These are phyloP conservation scores for Haplochromis burtoni DNA, from an alignment of 2,113 vertebrate genomes.

Conservation along the genomic window DNA sequence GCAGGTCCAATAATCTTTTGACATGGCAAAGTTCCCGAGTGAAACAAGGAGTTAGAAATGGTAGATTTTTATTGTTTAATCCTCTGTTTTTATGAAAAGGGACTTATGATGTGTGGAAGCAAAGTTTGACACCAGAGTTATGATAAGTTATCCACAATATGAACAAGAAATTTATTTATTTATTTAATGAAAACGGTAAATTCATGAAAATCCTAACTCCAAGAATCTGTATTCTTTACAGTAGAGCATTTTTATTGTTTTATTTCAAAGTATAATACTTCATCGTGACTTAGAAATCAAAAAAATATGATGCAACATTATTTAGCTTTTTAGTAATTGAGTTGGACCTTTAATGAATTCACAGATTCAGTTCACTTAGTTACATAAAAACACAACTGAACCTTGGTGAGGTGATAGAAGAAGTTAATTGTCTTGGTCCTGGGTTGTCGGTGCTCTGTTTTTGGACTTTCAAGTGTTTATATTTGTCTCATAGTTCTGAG, in stretches of 20 bases:
- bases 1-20: not conserved
- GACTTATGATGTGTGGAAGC: not conserved
- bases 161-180: not conserved
- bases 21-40: not conserved
- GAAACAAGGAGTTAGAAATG: not conserved
- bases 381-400: not conserved
- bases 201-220: not conserved
- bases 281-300: not conserved
- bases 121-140: not conserved
- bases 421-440: not conserved
- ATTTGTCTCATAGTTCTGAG: not conserved
- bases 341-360: not conserved
- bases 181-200: not conserved
- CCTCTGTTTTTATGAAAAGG: not conserved
- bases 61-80: not conserved
- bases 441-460: not conserved
- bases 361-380: not conserved
- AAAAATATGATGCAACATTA: not conserved
- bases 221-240: not conserved
- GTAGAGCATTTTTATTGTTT: not conserved
- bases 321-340: not conserved
- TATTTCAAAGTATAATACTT: not conserved
- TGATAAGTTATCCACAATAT: not conserved
- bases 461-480: not conserved
- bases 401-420: not conserved